Base-by-base conservation (phyloP, 1,140 invertebrate species). In the Melipona quadrifasciata region DNA sequence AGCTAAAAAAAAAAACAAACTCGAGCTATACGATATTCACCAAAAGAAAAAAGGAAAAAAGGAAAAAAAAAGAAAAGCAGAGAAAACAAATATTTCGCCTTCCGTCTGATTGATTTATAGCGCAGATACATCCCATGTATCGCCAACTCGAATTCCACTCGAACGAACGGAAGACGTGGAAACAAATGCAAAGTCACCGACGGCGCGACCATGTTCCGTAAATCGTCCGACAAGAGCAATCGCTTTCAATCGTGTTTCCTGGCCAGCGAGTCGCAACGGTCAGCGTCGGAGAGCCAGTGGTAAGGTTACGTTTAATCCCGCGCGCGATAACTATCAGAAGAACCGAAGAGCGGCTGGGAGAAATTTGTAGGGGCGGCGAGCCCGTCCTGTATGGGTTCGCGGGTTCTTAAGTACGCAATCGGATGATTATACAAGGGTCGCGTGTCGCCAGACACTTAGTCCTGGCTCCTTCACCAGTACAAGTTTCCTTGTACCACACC, bases 361-460 rank as follows among this genome's bases (percentile, higher is more conserved):
- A 31, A 34, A 65, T 58, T 53, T 34, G 34, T 71, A 79, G 76
- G 78, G 73, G 58, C 58, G 51, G 47, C 57, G 27, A n/a, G 39
- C 39, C 39, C 39, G 39, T 8, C 51, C 27, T 68, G 2, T 12
- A 27, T 68, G 53, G 55, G 75, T 53, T 79, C 34, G 55, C 58
- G 58, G 57, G 57, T 76, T 58, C 84, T 81, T 64, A 65, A 86
- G 67, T 89, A 89, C 79, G 79, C 75, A 47, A 55, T 72, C 74
- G 70, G 51, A 87, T 90, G 91, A 93, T 93, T 93, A 92, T 92
- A 91, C 88, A 87, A 91, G 70, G 91, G 92, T 91, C 84, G 93
- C 93, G 92, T 94, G 93, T 90, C 87, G 76, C 84, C 84, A 84
- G 89, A 91, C 90, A 92, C 87, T 94, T 92, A 92, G 86, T 90